A percentile compares a stretch with the other conserved stretches of the same genome.
Conservation (phyloP, 2,888 invertebrate genomes). For the Strigamia maritima region DNA sequence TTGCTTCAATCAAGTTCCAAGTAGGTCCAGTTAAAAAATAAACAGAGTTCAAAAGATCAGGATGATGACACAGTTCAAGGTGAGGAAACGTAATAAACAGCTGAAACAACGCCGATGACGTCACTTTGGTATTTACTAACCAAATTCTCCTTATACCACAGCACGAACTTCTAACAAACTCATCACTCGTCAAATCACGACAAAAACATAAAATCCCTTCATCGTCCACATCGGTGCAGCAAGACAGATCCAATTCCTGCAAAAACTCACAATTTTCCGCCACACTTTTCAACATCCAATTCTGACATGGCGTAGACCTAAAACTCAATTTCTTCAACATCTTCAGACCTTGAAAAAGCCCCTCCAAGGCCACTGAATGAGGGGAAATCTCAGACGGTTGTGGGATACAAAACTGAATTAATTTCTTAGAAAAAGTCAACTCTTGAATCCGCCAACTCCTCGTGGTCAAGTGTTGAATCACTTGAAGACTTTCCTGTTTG, state of each 20-base stretch:
- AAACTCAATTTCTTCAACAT: background rate
- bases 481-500: background rate
- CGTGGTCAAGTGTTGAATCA: background rate
- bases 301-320: background rate
- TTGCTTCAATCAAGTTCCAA: background rate
- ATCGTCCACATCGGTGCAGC: background rate
- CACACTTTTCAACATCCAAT: background rate
- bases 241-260: background rate
- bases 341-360: background rate
- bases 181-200: background rate
- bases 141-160: background rate
- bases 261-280: background rate
- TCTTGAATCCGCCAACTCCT: background rate
- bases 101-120: background rate
- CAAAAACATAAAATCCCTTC: background rate
- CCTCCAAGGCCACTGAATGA: background rate
- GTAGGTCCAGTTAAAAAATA: background rate
- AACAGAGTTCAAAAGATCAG: background rate
- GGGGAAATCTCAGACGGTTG: background rate
- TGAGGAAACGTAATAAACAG: background rate
- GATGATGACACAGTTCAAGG: background rate
- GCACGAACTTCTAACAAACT: too few species aligned
- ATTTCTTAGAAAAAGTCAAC: background rate
- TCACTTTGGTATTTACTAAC: background rate
- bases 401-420: background rate